Base-by-base conservation (phyloP, 2,888 invertebrate species). In the Caenorhabditis macrosperma region DNA sequence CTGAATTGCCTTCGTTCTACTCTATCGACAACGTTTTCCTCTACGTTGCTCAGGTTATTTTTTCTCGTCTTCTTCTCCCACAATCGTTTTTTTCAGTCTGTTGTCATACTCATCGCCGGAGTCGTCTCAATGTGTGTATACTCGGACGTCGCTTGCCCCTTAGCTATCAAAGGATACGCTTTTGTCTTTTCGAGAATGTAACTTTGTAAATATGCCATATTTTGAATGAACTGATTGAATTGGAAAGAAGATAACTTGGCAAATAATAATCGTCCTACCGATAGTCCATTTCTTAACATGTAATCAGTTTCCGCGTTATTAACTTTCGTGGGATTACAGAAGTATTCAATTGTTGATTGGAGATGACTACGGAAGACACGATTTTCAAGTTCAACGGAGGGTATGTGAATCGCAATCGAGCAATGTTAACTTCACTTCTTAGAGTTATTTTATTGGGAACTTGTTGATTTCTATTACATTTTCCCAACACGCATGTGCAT, bases 81-180 rank as follows among this genome's bases (percentile, higher is more conserved):
- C n/a, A 15, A 26, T 41, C 46, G 12, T 6, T 30, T 24, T 22
- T 59, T 54, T 77, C 57, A 78, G 78, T 71, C 78, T 3, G 9
- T 5, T 10, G 6, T 41, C 41, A 48, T 78, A 26, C 26, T 68
- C 15, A 6, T 67, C 44, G 41, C 55, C 22, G 78, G 78, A 12
- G 26, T 74, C 44, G 7, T 67, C 24, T 67, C 72, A 17, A 72
- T 78, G 72, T 68, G 67, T n/a, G 22, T 78, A 20, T 78, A 78
- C 61, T 67, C 78, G 20, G 78, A 78, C 17, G 30, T 78, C 44
- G 74, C 67, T 3, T 72, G 78, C 12, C 78, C 78, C 2, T 41
- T 64, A 17, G 60, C 66, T 30, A 78, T 78, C 54, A 66, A 63
- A 33, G 71, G 71, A 66, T 78, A 55, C 61, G 69, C 59, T 3